Evolutionary conservation across 2,888 invertebrate species (phyloP), one percentile per base, ranked within the genome.

Genomic region (Trichogramma dendrolimi): DNA sequence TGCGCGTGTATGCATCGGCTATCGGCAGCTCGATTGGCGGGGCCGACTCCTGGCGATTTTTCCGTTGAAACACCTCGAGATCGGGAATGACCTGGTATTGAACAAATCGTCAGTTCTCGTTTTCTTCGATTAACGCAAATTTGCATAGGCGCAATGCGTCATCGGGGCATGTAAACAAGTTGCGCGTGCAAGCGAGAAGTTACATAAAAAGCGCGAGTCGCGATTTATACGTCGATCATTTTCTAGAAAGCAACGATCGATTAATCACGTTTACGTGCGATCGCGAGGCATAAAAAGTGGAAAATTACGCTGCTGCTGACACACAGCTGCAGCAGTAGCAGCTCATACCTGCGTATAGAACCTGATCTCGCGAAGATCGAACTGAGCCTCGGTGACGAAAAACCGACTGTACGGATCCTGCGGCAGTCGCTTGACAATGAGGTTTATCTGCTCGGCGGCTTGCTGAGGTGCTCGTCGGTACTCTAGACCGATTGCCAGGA

Each of bases 301-400:
- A 27, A 27, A 27, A 27, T 27, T 27, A 27, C 27, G 3, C 27
- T 2, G 27, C 27, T 27, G 27, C 27, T 27, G 27, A 27, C 27
- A 27, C 27, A 27, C 27, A 2, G 27, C 50, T 51, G 41, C 54
- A 47, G 44, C 27, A 27, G 27, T 40, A 14, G 4, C 10, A 50
- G 14, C 8, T 50, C 39, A 8, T 71, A 90, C 86, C 82, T 90
- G 87, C 0, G 90, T 91, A 75, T 91, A 91, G 80, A 91, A 91
- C 68, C 89, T 85, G 71, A 91, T 91, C 80, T 91, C 91, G 64
- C 91, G 82, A 5, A 90, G 84, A 77, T 91, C 91, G 75, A 91
- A 91, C 76, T 91, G 90, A 1, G 90, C 90, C 75, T 91, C 90
- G 39, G 89, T 90, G 63, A 91, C 90, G 77, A 91, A 91, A 69